phyloP scores from a whole-genome alignment of 2,888 invertebrate genomes.

The Lamproptera curius region DNA sequence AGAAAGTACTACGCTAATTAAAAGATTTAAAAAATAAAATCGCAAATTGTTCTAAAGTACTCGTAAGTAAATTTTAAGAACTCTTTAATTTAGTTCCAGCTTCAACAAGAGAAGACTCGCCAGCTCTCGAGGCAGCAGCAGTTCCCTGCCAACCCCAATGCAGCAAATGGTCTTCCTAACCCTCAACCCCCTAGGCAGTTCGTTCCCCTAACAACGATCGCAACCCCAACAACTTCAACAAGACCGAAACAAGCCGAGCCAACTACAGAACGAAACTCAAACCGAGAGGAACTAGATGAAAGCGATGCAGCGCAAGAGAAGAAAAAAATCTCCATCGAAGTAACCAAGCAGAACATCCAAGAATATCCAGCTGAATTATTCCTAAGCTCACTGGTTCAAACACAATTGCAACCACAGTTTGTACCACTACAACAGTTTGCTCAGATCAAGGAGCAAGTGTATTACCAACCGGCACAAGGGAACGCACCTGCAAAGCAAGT shows the following conservation, averaged over 20 bases:
- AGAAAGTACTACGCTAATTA: too few relatives aligned
- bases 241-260: constrained; percentile 35
- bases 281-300: constrained; percentile 47
- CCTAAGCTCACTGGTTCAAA: constrained; percentile 55
- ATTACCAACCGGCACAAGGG: constrained; percentile 40
- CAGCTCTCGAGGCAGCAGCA: constrained; percentile 59
- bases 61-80: neutral
- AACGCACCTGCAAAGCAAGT: constrained; percentile 44
- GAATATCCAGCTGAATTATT: constrained; percentile 64
- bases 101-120: constrained; percentile 55
- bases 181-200: constrained; percentile 52
- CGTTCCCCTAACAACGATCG: constrained; percentile 38
- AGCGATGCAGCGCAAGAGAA: constrained; percentile 35
- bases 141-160: constrained; percentile 34
- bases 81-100: constrained; percentile 49
- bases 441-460: constrained; percentile 45
- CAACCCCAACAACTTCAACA: constrained; percentile 41
- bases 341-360: constrained; percentile 59
- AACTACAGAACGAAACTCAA: constrained; percentile 48
- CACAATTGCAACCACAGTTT: constrained; percentile 56
- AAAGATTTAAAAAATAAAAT: neutral
- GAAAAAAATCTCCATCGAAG: constrained; percentile 55
- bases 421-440: constrained; percentile 47
- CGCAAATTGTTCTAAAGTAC: neutral
- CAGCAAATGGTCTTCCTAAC: constrained; percentile 36